Evolutionary conservation across 1,140 invertebrate species (phyloP).

Genomic region (Drosophila burlai): DNA sequence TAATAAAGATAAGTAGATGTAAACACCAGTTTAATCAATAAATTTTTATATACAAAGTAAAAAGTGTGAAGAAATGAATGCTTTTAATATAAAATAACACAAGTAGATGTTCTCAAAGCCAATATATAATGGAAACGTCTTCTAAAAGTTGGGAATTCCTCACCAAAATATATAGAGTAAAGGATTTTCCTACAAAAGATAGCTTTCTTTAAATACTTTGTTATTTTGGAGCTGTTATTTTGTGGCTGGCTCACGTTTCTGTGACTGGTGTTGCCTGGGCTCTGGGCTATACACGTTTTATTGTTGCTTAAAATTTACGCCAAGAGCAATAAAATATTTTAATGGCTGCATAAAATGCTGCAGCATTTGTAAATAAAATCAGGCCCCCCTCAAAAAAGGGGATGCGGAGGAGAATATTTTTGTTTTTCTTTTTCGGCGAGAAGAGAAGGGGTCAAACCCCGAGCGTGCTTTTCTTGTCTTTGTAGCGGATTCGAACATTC

Average conservation of each 20-base stretch:
- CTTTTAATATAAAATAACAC: background rate
- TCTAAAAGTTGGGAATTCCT: background rate
- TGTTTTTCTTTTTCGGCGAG: background rate
- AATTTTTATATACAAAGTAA: too few species aligned
- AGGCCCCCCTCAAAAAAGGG: conserved; percentile 7
- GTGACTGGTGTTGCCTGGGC: conserved; percentile 8
- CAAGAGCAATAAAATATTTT: conserved; percentile 83
- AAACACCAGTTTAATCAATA: background rate
- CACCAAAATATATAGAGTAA: background rate
- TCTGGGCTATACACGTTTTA: conserved; percentile 66
- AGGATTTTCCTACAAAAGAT: background rate
- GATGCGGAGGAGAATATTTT: background rate
- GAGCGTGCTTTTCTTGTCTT: conserved; percentile 28
- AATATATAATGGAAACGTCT: background rate
- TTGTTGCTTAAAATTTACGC: conserved; percentile 81
- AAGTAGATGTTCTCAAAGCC: too few species aligned
- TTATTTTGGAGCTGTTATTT: conserved; percentile 32
- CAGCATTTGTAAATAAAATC: conserved; percentile 83
- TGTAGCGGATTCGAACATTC: conserved; percentile 17
- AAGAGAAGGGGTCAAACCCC: conserved; percentile 6
- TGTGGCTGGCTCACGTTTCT: conserved; percentile 53
- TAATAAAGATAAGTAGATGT: background rate
- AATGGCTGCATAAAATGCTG: conserved; percentile 82
- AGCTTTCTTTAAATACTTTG: conserved; percentile 5
- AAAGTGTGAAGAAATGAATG: background rate